Conservation (phyloP, 2,797 vertebrate genomes). For the Echiichthys vipera region DNA sequence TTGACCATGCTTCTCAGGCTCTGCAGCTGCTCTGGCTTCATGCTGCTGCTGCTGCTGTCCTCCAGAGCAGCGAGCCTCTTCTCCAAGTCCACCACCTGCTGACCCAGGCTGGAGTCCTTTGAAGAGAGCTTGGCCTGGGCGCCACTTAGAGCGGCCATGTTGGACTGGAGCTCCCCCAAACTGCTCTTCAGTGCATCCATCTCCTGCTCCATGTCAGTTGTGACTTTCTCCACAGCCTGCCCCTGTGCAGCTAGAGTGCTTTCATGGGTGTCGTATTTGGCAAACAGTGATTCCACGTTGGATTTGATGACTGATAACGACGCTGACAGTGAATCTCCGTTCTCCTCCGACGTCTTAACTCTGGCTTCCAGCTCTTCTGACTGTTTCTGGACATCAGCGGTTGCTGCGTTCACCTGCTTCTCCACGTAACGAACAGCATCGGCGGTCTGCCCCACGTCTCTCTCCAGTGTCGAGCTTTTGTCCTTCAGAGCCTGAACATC, state of each 20-base stretch:
- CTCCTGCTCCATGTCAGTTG: slow-evolving; percentile 75
- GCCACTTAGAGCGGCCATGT: slow-evolving; percentile 65
- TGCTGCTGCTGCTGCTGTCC: slow-evolving; percentile 61
- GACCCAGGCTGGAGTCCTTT: slow-evolving; percentile 57
- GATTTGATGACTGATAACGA: slow-evolving; percentile 71
- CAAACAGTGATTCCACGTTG: slow-evolving; percentile 81
- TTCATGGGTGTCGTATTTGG: slow-evolving; percentile 79
- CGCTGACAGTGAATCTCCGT: slow-evolving; percentile 59
- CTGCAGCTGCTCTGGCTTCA: slow-evolving; percentile 86
- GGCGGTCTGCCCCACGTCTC: slow-evolving; percentile 75
- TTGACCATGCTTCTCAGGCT: slow-evolving; percentile 85
- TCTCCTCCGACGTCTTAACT: slow-evolving; percentile 84
- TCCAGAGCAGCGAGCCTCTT: slow-evolving; percentile 54
- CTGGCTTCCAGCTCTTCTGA: slow-evolving; percentile 82
- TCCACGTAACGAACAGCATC: slow-evolving; percentile 67
- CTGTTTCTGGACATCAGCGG: slow-evolving; percentile 72
- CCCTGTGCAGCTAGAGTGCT: slow-evolving; percentile 78
- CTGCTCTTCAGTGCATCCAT: slow-evolving; percentile 83
- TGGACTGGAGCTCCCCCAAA: slow-evolving; percentile 82
- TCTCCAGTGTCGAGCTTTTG: slow-evolving; percentile 78
- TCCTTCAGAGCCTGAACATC: slow-evolving; percentile 76
- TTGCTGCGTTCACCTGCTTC: slow-evolving; percentile 58
- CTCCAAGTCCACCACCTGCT: slow-evolving; percentile 60
- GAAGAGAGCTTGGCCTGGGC: slow-evolving; percentile 74
- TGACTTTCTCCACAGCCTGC: slow-evolving; percentile 65